Conservation (phyloP, 1,140 invertebrate species). For the Trachymyrmex septentrionalis region DNA sequence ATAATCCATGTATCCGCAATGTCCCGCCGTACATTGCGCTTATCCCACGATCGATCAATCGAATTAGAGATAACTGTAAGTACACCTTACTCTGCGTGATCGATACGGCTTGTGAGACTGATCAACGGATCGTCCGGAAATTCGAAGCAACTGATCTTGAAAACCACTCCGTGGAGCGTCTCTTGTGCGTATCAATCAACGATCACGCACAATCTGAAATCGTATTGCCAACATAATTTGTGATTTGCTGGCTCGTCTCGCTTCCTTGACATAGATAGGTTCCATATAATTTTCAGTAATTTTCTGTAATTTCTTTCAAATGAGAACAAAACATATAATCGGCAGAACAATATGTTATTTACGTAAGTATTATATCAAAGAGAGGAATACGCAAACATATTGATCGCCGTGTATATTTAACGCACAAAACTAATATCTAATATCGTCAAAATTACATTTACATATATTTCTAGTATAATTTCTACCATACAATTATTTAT, state of each 20-base stretch:
- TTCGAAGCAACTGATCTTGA: slow-evolving; percentile 24
- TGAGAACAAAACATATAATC: slow-evolving; percentile 29
- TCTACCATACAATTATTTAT: neutral
- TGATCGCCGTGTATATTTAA: slow-evolving; percentile 1
- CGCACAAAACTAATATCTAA: neutral
- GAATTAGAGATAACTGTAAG: slow-evolving; percentile 70
- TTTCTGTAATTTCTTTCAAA: slow-evolving; percentile 23
- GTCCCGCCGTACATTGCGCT: slow-evolving; percentile 56
- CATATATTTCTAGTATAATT: slow-evolving; percentile 19
- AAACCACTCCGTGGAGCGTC: slow-evolving; percentile 24
- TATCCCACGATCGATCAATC: slow-evolving; percentile 75
- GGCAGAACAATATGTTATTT: neutral
- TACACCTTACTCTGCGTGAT: slow-evolving; percentile 42
- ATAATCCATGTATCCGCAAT: slow-evolving; percentile 51
- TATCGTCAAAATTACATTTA: neutral
- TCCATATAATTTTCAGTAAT: slow-evolving; percentile 52
- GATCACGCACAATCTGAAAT: slow-evolving; percentile 37
- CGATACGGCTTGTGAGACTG: slow-evolving; percentile 49
- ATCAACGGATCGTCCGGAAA: slow-evolving; percentile 63
- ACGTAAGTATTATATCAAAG: neutral
- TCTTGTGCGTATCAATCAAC: slow-evolving; percentile 50
- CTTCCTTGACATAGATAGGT: slow-evolving; percentile 42
- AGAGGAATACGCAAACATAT: neutral
- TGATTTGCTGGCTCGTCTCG: slow-evolving; percentile 34
- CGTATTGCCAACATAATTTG: slow-evolving; percentile 42